A percentile compares a stretch with the other conserved stretches of the same genome.
Conservation (phyloP, 1,140 invertebrate species). For the Geopemphigus sp. region DNA sequence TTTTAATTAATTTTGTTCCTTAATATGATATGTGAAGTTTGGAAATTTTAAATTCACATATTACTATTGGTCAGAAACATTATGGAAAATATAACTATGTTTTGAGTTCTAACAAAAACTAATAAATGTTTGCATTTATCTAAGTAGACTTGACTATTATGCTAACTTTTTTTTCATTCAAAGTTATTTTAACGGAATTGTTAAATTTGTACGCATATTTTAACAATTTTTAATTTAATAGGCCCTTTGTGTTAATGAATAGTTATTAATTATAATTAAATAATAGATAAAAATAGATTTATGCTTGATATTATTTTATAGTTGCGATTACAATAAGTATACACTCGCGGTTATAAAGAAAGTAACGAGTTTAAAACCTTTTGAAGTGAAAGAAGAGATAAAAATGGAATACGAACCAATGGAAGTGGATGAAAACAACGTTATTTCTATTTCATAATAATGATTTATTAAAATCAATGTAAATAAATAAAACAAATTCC, state of each 20-base stretch:
- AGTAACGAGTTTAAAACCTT: constrained; percentile 55
- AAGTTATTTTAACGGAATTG: not conserved
- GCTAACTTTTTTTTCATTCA: not conserved
- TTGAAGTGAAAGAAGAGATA: constrained; percentile 35
- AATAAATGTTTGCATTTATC: too few species aligned
- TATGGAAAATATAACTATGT: too few species aligned
- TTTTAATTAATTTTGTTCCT: too few species aligned
- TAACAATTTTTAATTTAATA: too few species aligned
- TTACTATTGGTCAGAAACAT: too few species aligned
- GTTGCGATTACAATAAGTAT: constrained; percentile 80
- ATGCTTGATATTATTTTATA: constrained; percentile 57
- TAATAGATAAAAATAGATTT: constrained; percentile 42
- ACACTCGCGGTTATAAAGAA: constrained; percentile 66
- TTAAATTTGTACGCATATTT: not conserved
- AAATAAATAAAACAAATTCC: constrained; percentile 13
- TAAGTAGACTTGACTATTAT: not conserved
- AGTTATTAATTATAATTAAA: not conserved
- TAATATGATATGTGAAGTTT: too few species aligned
- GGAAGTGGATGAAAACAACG: constrained; percentile 23
- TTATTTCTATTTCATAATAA: constrained; percentile 10
- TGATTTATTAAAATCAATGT: not conserved
- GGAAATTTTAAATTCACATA: too few species aligned
- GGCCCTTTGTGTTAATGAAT: too few species aligned
- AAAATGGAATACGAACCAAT: constrained; percentile 8
- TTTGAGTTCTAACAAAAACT: too few species aligned